Conservation (phyloP, 2,888 invertebrate species). For the Taenaris catops region DNA sequence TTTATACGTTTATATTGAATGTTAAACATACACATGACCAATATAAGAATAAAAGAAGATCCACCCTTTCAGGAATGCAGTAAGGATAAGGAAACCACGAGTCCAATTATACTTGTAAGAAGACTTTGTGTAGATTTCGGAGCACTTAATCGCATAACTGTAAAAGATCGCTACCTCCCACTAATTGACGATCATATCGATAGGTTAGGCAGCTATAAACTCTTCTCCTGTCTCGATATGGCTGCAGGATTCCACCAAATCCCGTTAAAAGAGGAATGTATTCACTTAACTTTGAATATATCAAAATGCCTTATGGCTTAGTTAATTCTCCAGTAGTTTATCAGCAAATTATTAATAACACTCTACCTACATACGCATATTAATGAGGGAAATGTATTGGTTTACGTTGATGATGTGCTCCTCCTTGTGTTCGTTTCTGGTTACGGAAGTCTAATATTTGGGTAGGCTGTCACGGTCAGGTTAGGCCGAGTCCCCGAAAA, state of each 20-base stretch:
- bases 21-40: no score
- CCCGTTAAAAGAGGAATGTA: slow-evolving; percentile 6
- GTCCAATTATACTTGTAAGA: slow-evolving; percentile 23
- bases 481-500: slow-evolving; percentile 19
- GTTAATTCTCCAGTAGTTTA: slow-evolving; percentile 21
- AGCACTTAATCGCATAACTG: slow-evolving; percentile 23
- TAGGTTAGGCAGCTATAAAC: slow-evolving; percentile 12
- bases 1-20: no score
- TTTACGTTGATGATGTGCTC: slow-evolving; percentile 24
- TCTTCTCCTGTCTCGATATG: slow-evolving; percentile 19
- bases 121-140: slow-evolving; percentile 27
- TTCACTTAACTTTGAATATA: slow-evolving; percentile 15
- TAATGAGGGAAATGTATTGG: slow-evolving; percentile 15
- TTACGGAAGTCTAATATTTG: slow-evolving; percentile 24
- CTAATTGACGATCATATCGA: slow-evolving; percentile 17
- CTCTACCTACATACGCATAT: no score
- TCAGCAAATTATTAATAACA: slow-evolving; percentile 23
- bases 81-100: slow-evolving; percentile 24
- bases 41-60: no score
- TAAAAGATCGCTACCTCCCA: slow-evolving; percentile 24
- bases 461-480: slow-evolving; percentile 19
- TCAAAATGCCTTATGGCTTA: slow-evolving; percentile 22
- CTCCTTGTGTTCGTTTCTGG: slow-evolving; percentile 23
- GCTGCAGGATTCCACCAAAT: slow-evolving; percentile 18
- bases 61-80: no score